Base-by-base conservation (phyloP, 2,888 invertebrate genomes). In the Aphelenchoides bicaudatus region DNA sequence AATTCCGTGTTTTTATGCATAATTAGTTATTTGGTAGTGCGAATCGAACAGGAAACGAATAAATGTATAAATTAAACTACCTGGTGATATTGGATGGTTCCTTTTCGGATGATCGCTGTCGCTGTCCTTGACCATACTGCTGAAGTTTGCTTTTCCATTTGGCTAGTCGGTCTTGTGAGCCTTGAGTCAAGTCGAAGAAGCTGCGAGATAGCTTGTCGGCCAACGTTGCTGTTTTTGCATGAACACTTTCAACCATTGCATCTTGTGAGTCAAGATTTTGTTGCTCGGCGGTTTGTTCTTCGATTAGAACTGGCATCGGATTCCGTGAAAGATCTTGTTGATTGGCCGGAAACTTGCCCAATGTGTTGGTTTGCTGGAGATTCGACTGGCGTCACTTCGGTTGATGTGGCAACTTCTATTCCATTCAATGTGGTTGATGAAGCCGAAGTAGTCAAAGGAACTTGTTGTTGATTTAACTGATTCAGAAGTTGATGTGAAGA, bases 61-160 rank as follows among this genome's bases (percentile, higher is more conserved):
- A n/a, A n/a, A n/a, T n/a, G n/a, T n/a, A n/a, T n/a, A n/a, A n/a
- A n/a, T n/a, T n/a, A 47, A 43, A 19, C 23, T 6, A 43, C 56
- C 58, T 60, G 23, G 19, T 5, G 16, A 58, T 19, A 55, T 62
- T 21, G 58, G 63, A 21, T 38, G 43, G 16, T 48, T 46, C 19
- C 37, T 47, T 29, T 67, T 61, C 43, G 31, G 37, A 5, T 34
- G 23, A 19, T 38, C 60, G 56, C 55, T 31, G 56, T 29, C 47
- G 28, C 5, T 38, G 39, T 5, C 34, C 48, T 21, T 39, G 30
- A 21, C 53, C 50, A 30, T 67, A 59, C 19, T 56, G 39, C 30
- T 68, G 67, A 30, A 66, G 57, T 37, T 66, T 66, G 29, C 23
- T 53, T 43, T 66, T 66, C 66, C 66, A 66, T 19, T 62, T 61